Evolutionary conservation across 2,797 vertebrate species (phyloP).

Genomic region (Prionace glauca): DNA sequence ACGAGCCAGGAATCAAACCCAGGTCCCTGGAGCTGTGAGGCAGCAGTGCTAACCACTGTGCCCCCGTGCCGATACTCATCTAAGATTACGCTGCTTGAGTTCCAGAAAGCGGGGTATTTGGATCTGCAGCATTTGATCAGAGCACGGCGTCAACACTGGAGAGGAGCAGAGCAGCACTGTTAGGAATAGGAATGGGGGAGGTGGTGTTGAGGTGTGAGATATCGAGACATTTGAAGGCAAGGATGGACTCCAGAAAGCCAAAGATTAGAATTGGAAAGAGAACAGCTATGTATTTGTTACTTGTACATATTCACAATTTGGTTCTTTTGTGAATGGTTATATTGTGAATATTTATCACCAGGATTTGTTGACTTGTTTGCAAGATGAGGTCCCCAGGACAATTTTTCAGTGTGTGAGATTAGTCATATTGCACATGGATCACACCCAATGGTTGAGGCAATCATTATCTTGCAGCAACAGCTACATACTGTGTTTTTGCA

Average conservation of each 20-base stretch:
- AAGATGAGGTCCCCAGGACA: neutral
- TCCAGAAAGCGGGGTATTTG: neutral
- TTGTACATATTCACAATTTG: slow-evolving; percentile 10
- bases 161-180: neutral
- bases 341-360: neutral
- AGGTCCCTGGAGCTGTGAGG: no score
- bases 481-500: neutral
- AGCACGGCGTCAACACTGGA: neutral
- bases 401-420: neutral
- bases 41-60: no score
- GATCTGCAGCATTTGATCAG: neutral
- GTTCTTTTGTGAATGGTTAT: neutral
- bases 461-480: slow-evolving; percentile 23
- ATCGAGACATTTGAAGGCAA: neutral
- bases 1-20: no score
- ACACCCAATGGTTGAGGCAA: neutral
- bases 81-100: neutral
- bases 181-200: neutral
- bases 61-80: neutral
- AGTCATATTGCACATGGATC: neutral
- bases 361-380: neutral
- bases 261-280: neutral
- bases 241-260: neutral
- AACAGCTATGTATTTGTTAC: neutral
- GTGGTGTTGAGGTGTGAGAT: no score